A percentile compares a stretch with the other conserved stretches of the same genome.
Conservation (phyloP, 2,113 vertebrate genomes). For the Psilopsiagon aurifrons region DNA sequence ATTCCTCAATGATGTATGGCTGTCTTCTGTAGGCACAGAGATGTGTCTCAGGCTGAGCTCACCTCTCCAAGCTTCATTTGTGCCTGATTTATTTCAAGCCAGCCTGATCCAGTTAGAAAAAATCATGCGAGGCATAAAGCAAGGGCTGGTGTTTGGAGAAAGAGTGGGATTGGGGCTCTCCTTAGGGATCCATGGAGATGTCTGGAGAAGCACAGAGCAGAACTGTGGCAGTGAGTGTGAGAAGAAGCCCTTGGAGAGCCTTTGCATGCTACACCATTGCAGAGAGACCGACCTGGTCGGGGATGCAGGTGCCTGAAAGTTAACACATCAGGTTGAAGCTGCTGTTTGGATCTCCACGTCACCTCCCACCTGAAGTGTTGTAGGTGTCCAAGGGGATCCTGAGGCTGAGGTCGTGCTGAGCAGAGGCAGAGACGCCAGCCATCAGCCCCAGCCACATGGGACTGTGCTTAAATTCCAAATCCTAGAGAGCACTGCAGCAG, state of each 20-base stretch:
- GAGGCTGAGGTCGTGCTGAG: rapidly evolving
- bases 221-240: not conserved
- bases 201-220: not conserved
- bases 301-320: not conserved
- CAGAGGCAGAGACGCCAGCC: not conserved
- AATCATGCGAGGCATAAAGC: not conserved
- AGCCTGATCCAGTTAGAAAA: not conserved
- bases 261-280: not conserved
- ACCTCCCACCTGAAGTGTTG: rapidly evolving
- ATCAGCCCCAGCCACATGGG: not conserved
- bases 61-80: not conserved
- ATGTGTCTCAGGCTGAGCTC: not conserved
- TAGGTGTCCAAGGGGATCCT: not conserved
- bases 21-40: not conserved
- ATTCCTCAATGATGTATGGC: not conserved
- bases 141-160: not conserved
- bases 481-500: not conserved
- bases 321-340: not conserved
- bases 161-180: not conserved
- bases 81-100: conserved; percentile 9
- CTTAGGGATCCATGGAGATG: not conserved
- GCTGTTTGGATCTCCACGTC: rapidly evolving
- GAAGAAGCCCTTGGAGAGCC: conserved; percentile 25
- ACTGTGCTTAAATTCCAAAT: not conserved
- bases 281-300: not conserved